Percentiles rank a stretch among this genome's conserved stretches.
Evolutionary conservation across 1,140 invertebrate species (phyloP).

Genomic region (Rhynchophorus ferrugineus): DNA sequence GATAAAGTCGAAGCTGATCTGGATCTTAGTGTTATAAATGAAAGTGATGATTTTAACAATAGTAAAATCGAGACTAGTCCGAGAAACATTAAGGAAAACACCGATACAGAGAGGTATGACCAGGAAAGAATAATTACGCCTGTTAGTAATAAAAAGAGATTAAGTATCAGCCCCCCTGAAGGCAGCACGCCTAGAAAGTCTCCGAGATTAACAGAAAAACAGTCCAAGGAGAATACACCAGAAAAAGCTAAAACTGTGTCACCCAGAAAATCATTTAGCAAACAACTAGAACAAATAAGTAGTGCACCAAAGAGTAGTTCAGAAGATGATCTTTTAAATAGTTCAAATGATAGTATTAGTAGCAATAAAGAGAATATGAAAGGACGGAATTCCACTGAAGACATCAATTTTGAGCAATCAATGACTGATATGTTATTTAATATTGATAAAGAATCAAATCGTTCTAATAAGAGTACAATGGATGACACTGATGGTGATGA

Average conservation of each 20-base stretch:
- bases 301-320: not conserved
- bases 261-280: not conserved
- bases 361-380: constrained; percentile 22
- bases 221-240: constrained; percentile 1
- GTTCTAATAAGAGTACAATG: not conserved
- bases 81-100: not conserved
- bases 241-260: not conserved
- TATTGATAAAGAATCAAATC: constrained; percentile 6
- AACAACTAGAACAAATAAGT: not conserved
- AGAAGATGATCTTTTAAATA: constrained; percentile 7
- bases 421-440: not conserved
- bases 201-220: constrained; percentile 6
- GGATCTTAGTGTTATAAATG: constrained; percentile 18
- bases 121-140: not conserved
- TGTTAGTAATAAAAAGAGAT: not conserved
- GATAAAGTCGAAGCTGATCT: constrained; percentile 16
- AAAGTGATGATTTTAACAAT: constrained; percentile 10
- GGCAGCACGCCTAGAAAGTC: constrained; percentile 11
- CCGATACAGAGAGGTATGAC: not conserved
- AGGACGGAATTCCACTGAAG: not conserved
- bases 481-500: constrained; percentile 2
- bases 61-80: not conserved
- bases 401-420: not conserved
- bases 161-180: not conserved
- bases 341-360: constrained; percentile 7